These are phyloP conservation scores for Drosophila hydei DNA, from an alignment of 1,140 invertebrate genomes.

Conservation along the genomic window DNA sequence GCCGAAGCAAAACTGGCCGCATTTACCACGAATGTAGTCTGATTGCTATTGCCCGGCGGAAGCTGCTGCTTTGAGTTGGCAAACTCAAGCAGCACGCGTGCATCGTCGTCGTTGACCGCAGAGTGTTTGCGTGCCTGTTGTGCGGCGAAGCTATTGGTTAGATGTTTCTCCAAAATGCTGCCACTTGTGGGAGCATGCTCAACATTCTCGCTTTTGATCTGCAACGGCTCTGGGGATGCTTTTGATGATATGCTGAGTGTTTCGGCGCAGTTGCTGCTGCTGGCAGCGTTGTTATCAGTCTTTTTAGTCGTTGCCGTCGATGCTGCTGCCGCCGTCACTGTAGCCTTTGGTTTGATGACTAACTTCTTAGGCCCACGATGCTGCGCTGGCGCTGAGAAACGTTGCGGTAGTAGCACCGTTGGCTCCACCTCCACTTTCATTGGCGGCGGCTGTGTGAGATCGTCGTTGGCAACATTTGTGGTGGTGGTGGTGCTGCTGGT, in stretches of 20 bases:
- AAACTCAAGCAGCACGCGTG: slow-evolving; percentile 73
- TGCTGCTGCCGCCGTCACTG: slow-evolving; percentile 24
- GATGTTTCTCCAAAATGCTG: slow-evolving; percentile 76
- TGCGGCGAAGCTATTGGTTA: slow-evolving; percentile 48
- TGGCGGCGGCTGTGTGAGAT: slow-evolving; percentile 62
- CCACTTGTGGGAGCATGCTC: slow-evolving; percentile 36
- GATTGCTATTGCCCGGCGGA: slow-evolving; percentile 31
- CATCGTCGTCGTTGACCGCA: slow-evolving; percentile 70
- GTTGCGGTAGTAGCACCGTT: slow-evolving; percentile 54
- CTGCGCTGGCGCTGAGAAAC: slow-evolving; percentile 49
- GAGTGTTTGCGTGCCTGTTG: slow-evolving; percentile 57
- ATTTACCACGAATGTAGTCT: slow-evolving; percentile 69
- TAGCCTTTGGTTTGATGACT: slow-evolving; percentile 81
- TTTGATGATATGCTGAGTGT: slow-evolving; percentile 66
- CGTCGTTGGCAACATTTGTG: slow-evolving; percentile 48
- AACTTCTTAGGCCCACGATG: slow-evolving; percentile 80
- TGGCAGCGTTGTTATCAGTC: slow-evolving; percentile 62
- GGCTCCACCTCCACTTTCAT: slow-evolving; percentile 67
- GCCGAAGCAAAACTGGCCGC: slow-evolving; percentile 71
- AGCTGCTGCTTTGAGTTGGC: slow-evolving; percentile 73
- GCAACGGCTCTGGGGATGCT: slow-evolving; percentile 49
- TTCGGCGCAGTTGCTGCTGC: slow-evolving; percentile 40
- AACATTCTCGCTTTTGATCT: slow-evolving; percentile 62
- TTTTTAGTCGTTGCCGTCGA: slow-evolving; percentile 55
- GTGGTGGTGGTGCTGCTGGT: slow-evolving; percentile 45